Evolutionary conservation across 2,888 invertebrate species (phyloP).

Genomic region (Adelphocoris suturalis): DNA sequence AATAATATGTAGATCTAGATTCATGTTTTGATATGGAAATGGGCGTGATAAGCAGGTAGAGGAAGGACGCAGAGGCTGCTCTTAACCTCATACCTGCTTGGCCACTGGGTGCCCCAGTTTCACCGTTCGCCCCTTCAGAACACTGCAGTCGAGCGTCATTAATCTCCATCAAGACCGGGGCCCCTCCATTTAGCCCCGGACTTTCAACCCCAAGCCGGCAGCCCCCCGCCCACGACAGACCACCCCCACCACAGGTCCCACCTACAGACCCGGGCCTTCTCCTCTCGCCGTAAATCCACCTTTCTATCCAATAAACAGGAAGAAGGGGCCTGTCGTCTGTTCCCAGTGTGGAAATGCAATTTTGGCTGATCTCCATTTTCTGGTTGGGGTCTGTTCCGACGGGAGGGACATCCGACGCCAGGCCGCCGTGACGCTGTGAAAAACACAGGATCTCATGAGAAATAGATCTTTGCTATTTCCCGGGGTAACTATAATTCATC

Average conservation of each 20-base stretch:
- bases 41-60: too few relatives aligned
- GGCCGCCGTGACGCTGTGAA: background rate
- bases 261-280: background rate
- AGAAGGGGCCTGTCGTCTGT: conserved; percentile 23
- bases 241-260: background rate
- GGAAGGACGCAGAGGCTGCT: background rate
- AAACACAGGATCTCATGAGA: background rate
- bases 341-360: conserved; percentile 53
- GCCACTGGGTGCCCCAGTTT: conserved; percentile 37
- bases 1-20: too few relatives aligned
- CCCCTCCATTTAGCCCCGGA: conserved; percentile 38
- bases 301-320: conserved; percentile 55
- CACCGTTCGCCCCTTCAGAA: conserved; percentile 21
- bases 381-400: background rate
- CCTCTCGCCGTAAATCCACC: conserved; percentile 48
- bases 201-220: background rate
- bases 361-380: conserved; percentile 53
- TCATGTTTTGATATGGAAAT: too few relatives aligned
- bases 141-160: conserved; percentile 53
- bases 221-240: background rate
- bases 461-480: too few relatives aligned
- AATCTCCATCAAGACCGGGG: conserved; percentile 51
- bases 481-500: too few relatives aligned
- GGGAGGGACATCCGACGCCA: background rate
- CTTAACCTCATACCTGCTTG: background rate